These are phyloP conservation scores for Vireo griseus DNA, from an alignment of 2,797 vertebrate genomes.

Conservation along the genomic window DNA sequence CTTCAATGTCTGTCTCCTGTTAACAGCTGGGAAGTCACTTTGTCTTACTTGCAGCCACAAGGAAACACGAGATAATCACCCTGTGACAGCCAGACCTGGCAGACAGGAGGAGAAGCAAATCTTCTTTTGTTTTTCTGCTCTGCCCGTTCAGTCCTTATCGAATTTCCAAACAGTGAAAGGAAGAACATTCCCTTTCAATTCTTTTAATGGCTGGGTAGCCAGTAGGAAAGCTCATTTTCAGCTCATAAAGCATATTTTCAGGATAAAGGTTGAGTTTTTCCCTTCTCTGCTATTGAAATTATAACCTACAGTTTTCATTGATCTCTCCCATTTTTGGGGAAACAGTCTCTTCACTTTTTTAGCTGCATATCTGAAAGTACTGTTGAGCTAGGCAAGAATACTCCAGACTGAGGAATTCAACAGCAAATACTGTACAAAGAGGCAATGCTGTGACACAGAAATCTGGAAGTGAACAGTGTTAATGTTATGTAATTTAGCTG, in stretches of 20 bases:
- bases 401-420: background rate
- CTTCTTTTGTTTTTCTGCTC: background rate
- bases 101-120: background rate
- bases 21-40: constrained; percentile 50
- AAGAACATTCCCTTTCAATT: background rate
- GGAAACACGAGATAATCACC: constrained; percentile 44
- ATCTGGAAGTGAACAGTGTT: background rate
- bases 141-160: background rate
- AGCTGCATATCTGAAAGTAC: background rate
- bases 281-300: background rate
- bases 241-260: background rate
- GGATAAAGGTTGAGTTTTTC: background rate
- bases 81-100: constrained; percentile 21
- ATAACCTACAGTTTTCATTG: background rate
- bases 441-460: background rate
- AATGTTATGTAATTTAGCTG: background rate
- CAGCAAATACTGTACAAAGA: background rate
- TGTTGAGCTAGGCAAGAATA: background rate
- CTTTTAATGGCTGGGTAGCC: background rate
- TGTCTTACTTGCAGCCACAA: constrained; percentile 32
- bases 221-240: background rate
- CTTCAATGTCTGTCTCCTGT: constrained; percentile 4
- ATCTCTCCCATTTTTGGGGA: background rate
- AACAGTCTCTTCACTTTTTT: background rate
- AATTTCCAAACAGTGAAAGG: background rate